Evolutionary conservation across 2,888 invertebrate species (phyloP).

Genomic region (Chalcis sispes): DNA sequence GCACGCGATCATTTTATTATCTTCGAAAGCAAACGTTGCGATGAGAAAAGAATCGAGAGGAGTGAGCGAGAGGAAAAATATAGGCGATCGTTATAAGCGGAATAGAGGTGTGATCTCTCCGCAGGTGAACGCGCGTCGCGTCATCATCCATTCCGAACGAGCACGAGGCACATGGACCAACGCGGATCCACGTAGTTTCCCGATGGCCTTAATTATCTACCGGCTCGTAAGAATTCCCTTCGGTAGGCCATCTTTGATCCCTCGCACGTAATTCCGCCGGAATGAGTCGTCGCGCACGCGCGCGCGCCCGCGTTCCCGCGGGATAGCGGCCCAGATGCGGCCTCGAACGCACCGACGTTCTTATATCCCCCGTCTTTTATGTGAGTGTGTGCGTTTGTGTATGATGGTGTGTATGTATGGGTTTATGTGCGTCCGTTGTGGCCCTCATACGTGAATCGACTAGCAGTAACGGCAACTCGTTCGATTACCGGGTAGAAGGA

Average conservation of each 20-base stretch:
- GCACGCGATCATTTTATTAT: conserved; percentile 12
- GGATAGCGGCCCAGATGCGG: conserved; percentile 41
- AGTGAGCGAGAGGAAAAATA: conserved; percentile 1
- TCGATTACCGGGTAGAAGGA: conserved; percentile 25
- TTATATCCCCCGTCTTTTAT: background rate
- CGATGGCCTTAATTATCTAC: conserved; percentile 63
- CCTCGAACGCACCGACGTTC: background rate
- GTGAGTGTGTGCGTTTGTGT: too few relatives aligned
- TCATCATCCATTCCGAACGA: conserved; percentile 24
- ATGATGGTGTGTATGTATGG: background rate
- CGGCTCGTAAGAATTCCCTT: conserved; percentile 63
- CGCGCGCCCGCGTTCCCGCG: conserved; percentile 29
- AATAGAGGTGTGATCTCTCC: background rate
- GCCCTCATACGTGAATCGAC: conserved; percentile 55
- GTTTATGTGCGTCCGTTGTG: background rate
- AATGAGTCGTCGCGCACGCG: conserved; percentile 57
- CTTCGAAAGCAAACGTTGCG: background rate
- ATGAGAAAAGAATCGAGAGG: too few relatives aligned
- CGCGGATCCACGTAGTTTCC: conserved; percentile 46
- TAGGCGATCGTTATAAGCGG: background rate
- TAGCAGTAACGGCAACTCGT: too few relatives aligned
- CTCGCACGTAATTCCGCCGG: conserved; percentile 70
- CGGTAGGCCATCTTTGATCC: conserved; percentile 67
- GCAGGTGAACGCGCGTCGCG: conserved; percentile 11
- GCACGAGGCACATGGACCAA: conserved; percentile 18